phyloP scores from a whole-genome alignment of 2,797 vertebrate species.

The Apodemus agrarius region DNA sequence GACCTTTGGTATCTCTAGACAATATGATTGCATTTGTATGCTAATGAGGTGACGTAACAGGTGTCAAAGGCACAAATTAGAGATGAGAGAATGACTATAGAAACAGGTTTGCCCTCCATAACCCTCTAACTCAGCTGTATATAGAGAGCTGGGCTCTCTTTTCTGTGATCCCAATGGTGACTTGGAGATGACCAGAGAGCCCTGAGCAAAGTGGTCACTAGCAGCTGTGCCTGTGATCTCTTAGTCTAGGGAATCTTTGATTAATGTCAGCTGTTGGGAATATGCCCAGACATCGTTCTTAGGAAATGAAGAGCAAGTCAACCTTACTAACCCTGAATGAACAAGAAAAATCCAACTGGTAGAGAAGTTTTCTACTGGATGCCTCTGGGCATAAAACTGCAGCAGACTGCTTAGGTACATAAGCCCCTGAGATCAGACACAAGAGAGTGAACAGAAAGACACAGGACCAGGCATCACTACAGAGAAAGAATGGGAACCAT shows the following conservation, averaged over 20 bases:
- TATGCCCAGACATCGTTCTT: neutral
- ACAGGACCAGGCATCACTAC: neutral
- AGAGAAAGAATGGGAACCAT: neutral
- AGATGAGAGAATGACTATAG: no score
- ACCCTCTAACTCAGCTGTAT: no score
- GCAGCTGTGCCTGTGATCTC: neutral
- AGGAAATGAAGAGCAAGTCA: neutral
- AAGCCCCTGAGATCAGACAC: neutral
- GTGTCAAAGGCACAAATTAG: no score
- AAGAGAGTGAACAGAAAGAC: neutral
- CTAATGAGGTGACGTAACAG: no score
- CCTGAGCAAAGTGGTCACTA: neutral
- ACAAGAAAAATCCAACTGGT: neutral
- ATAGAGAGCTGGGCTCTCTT: neutral
- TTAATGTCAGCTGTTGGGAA: neutral
- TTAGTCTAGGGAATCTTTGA: neutral
- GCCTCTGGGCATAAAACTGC: neutral
- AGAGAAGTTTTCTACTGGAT: neutral
- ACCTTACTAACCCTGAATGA: neutral
- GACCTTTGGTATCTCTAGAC: no score
- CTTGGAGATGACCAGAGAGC: neutral
- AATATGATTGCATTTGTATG: no score
- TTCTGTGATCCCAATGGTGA: neutral
- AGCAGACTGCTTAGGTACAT: neutral
- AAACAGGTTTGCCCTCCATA: no score